Evolutionary conservation across 2,888 invertebrate species (phyloP).

Genomic region (Noctua janthina): DNA sequence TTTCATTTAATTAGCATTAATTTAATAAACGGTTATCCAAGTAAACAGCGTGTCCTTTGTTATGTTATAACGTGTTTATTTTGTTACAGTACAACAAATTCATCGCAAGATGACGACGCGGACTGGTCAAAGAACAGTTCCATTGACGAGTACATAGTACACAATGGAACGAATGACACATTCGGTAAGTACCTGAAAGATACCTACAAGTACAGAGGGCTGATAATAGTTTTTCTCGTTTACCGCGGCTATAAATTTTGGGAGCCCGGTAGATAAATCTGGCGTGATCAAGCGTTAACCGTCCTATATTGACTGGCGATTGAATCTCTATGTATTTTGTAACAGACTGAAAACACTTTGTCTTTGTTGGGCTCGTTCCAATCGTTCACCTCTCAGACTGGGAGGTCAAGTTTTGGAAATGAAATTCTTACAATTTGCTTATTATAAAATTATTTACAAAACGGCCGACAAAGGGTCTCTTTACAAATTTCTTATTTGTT

Average conservation of each 20-base stretch:
- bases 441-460: slow-evolving; percentile 23
- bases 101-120: slow-evolving; percentile 85
- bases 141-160: slow-evolving; percentile 78
- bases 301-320: slow-evolving; percentile 38
- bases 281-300: slow-evolving; percentile 37
- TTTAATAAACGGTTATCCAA: slow-evolving; percentile 1
- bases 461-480: slow-evolving; percentile 23
- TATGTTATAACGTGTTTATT: slow-evolving; percentile 39
- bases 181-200: slow-evolving; percentile 74
- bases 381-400: neutral
- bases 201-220: neutral
- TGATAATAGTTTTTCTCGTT: slow-evolving; percentile 24
- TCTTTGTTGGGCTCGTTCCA: slow-evolving; percentile 1
- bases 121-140: slow-evolving; percentile 84
- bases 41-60: slow-evolving; percentile 5
- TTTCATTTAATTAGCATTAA: slow-evolving; percentile 24
- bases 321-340: slow-evolving; percentile 29
- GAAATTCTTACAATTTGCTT: neutral
- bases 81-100: slow-evolving; percentile 83
- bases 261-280: slow-evolving; percentile 43
- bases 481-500: slow-evolving; percentile 28
- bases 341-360: slow-evolving; percentile 3
- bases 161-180: slow-evolving; percentile 80
- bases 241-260: slow-evolving; percentile 48
- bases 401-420: slow-evolving; percentile 1